These are phyloP conservation scores for Zygaena filipendulae DNA, from an alignment of 2,888 invertebrate genomes.

Conservation along the genomic window DNA sequence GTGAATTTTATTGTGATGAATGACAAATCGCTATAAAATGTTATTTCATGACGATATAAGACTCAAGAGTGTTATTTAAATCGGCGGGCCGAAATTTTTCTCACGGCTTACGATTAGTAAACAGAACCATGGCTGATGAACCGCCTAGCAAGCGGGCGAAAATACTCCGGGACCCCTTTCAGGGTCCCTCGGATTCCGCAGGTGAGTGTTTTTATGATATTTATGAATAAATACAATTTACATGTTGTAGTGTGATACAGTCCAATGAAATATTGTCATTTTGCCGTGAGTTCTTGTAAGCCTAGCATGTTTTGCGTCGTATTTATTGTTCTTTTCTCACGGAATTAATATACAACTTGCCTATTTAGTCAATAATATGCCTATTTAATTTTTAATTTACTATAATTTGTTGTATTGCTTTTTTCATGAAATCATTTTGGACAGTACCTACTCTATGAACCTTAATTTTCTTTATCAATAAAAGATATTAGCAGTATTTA, in stretches of 20 bases:
- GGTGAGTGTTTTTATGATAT: constrained; percentile 73
- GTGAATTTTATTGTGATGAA: constrained; percentile 68
- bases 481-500: no score
- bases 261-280: constrained; percentile 44
- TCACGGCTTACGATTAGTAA: constrained; percentile 75
- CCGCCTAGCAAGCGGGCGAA: constrained; percentile 97
- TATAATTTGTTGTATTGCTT: no score
- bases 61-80: constrained; percentile 66
- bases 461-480: no score
- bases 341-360: no score
- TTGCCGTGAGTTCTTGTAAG: constrained; percentile 55
- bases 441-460: no score
- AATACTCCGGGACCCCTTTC: constrained; percentile 85
- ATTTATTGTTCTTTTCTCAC: constrained; percentile 48
- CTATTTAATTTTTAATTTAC: no score
- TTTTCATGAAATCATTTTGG: no score
- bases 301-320: constrained; percentile 62
- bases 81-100: constrained; percentile 70
- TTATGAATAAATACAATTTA: no score
- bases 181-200: constrained; percentile 82
- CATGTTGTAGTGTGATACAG: no score
- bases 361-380: no score
- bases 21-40: constrained; percentile 66
- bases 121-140: constrained; percentile 92
- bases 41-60: constrained; percentile 63